These are phyloP conservation scores for Odocoileus virginianus DNA, from an alignment of 2,113 vertebrate genomes.

Conservation along the genomic window DNA sequence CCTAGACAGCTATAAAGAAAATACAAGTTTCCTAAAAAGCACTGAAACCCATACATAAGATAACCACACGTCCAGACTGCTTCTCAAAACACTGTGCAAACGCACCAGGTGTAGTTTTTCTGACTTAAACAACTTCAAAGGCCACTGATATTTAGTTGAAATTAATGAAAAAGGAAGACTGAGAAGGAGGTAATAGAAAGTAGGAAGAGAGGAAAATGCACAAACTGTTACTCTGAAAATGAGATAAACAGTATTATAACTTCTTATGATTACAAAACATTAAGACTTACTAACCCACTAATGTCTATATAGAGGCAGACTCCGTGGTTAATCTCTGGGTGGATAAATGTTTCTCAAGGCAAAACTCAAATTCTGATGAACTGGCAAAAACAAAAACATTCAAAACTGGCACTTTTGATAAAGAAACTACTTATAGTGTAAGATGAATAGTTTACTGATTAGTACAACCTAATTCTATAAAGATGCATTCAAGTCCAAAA, in stretches of 20 bases:
- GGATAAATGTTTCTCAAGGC: slow-evolving; percentile 37
- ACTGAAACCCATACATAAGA: not conserved
- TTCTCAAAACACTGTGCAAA: slow-evolving; percentile 36
- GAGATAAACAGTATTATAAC: slow-evolving; percentile 28
- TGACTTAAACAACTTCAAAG: slow-evolving; percentile 47
- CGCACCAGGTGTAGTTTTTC: slow-evolving; percentile 21
- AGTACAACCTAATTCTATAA: slow-evolving; percentile 22
- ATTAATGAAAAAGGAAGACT: slow-evolving; percentile 46
- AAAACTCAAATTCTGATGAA: slow-evolving; percentile 56
- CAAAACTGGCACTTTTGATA: not conserved
- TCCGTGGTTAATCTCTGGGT: slow-evolving; percentile 19
- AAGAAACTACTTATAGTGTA: slow-evolving; percentile 37
- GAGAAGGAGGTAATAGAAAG: not conserved
- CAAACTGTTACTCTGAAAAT: slow-evolving; percentile 40
- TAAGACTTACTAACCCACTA: slow-evolving; percentile 35
- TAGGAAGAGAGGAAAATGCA: slow-evolving; percentile 40
- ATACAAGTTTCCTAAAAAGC: slow-evolving; percentile 55
- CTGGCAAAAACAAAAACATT: slow-evolving; percentile 41
- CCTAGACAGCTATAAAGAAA: slow-evolving; percentile 53
- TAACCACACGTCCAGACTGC: slow-evolving; percentile 51
- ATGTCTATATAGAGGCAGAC: slow-evolving; percentile 28
- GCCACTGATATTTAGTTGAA: slow-evolving; percentile 24
- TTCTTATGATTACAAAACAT: slow-evolving; percentile 32
- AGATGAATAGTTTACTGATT: slow-evolving; percentile 51
- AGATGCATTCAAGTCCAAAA: slow-evolving; percentile 46